Conservation (phyloP, 2,888 invertebrate genomes). For the Himalopsyche tibetana region DNA sequence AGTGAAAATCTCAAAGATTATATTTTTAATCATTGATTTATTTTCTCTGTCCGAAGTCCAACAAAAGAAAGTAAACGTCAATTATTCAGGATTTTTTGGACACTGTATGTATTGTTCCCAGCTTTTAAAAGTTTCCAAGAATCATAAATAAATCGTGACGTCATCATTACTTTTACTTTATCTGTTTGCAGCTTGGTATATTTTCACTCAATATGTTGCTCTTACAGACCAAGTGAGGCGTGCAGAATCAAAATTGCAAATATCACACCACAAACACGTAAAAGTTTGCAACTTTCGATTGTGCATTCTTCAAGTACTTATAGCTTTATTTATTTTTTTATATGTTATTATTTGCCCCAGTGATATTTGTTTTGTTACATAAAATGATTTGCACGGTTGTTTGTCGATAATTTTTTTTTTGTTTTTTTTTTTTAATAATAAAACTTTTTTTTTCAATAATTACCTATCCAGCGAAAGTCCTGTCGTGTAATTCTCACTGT, state of each 20-base stretch:
- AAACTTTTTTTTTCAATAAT: constrained; percentile 14
- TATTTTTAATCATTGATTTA: too few species aligned
- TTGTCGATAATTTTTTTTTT: constrained; percentile 38
- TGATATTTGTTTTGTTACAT: constrained; percentile 46
- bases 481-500: constrained; percentile 44
- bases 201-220: constrained; percentile 55
- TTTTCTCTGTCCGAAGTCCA: background rate
- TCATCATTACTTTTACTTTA: constrained; percentile 54
- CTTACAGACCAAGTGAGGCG: constrained; percentile 25
- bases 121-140: constrained; percentile 5
- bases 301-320: constrained; percentile 30
- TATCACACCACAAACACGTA: background rate
- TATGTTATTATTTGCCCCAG: constrained; percentile 56
- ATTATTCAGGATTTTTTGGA: background rate
- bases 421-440: constrained; percentile 24
- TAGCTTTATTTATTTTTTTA: constrained; percentile 44
- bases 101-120: background rate
- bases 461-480: constrained; percentile 24
- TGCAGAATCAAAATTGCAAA: constrained; percentile 35
- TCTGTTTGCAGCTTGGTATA: constrained; percentile 60
- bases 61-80: background rate
- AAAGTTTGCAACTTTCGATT: constrained; percentile 23
- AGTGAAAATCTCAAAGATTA: too few species aligned
- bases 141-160: constrained; percentile 28
- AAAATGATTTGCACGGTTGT: constrained; percentile 54